Conservation (phyloP, 1,140 invertebrate species). For the Phymorhynchus buccinoides region DNA sequence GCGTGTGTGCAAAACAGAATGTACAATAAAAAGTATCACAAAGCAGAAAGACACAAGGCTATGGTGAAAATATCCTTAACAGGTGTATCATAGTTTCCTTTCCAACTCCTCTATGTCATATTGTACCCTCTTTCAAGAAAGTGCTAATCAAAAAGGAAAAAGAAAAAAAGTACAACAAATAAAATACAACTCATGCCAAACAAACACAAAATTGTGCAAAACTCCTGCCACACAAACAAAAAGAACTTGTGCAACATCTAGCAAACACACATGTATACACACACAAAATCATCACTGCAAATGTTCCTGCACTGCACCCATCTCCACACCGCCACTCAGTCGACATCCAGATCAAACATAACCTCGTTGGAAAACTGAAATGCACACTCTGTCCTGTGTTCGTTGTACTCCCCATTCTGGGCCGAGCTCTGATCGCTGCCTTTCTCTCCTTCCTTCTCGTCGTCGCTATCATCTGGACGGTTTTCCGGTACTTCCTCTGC, state of each 20-base stretch:
- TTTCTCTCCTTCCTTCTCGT: constrained; percentile 57
- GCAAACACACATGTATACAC: constrained; percentile 31
- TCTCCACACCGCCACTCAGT: constrained; percentile 41
- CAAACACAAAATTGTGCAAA: no score
- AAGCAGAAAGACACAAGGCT: not conserved
- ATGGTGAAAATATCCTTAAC: not conserved
- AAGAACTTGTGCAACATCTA: not conserved
- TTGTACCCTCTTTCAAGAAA: no score
- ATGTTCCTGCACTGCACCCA: not conserved
- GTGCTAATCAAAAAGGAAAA: no score
- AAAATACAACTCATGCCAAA: no score
- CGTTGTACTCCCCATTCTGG: constrained; percentile 36
- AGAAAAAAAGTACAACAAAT: no score
- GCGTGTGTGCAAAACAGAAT: not conserved
- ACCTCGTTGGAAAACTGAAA: constrained; percentile 65
- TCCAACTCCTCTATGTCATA: no score
- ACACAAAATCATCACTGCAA: not conserved
- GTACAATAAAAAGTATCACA: not conserved
- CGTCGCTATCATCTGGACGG: constrained; percentile 42
- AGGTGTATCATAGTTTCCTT: no score
- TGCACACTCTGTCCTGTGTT: constrained; percentile 65
- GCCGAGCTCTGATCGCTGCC: constrained; percentile 18
- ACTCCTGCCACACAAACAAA: no score
- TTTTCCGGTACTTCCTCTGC: constrained; percentile 36
- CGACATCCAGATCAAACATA: constrained; percentile 64